phyloP scores from a whole-genome alignment of 2,797 vertebrate species.

The Eleutherodactylus coqui region DNA sequence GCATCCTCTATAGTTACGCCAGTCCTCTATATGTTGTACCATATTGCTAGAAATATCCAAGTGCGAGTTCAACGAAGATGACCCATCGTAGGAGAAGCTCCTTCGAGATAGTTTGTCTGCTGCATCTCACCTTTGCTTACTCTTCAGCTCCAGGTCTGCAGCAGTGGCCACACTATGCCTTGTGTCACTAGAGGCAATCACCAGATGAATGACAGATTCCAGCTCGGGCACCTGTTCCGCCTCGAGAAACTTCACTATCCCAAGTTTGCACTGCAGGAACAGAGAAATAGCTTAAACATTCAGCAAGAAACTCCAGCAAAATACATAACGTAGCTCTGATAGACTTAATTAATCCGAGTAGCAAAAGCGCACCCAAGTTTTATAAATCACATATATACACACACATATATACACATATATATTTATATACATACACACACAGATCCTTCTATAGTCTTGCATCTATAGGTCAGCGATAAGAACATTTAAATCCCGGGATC shows the following conservation, averaged over 20 bases:
- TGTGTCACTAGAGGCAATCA: constrained; percentile 96
- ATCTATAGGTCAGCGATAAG: too few relatives aligned
- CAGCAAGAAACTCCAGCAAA: background rate
- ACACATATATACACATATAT: too few relatives aligned
- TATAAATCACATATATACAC: too few relatives aligned
- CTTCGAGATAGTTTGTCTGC: background rate
- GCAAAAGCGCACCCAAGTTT: background rate
- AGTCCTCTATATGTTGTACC: background rate
- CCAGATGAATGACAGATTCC: constrained; percentile 93
- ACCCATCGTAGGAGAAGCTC: background rate
- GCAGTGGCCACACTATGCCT: constrained; percentile 95
- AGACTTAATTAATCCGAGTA: background rate
- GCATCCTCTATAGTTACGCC: too few relatives aligned
- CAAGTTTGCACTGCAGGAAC: constrained; percentile 89
- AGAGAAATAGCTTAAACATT: background rate
- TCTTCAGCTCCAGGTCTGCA: constrained; percentile 95
- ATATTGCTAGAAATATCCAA: background rate
- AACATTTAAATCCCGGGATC: too few relatives aligned
- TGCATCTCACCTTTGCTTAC: constrained; percentile 89
- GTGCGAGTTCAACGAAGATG: background rate
- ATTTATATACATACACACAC: too few relatives aligned
- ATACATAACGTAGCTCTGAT: background rate
- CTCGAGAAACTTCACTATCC: constrained; percentile 97
- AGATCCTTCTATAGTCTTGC: too few relatives aligned
- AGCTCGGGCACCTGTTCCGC: constrained; percentile 94